A percentile compares a stretch with the other conserved stretches of the same genome.
These are phyloP conservation scores for Conger conger DNA, from an alignment of 2,113 vertebrate genomes.

Conservation along the genomic window DNA sequence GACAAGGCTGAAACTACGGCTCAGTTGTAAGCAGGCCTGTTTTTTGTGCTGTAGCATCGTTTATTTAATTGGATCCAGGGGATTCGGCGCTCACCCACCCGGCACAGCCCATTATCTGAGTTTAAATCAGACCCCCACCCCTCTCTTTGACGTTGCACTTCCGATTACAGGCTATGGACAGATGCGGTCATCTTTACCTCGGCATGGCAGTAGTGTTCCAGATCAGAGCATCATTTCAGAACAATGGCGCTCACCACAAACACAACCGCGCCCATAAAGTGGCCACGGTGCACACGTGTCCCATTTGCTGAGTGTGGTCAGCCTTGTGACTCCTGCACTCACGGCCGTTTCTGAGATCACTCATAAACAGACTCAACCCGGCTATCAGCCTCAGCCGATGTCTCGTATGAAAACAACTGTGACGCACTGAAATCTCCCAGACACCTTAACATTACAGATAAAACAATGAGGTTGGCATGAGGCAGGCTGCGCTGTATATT, in stretches of 20 bases:
- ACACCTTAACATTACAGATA: neutral
- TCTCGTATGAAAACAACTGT: neutral
- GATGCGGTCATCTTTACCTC: neutral
- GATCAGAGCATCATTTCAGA: neutral
- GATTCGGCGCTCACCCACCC: neutral
- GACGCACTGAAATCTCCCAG: neutral
- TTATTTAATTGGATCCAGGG: slow-evolving; percentile 17
- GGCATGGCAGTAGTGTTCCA: neutral
- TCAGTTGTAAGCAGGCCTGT: neutral
- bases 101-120: neutral
- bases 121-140: neutral
- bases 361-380: neutral
- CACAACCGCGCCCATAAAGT: neutral
- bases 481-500: neutral
- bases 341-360: neutral
- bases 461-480: neutral
- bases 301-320: neutral
- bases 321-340: neutral
- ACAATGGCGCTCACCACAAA: neutral
- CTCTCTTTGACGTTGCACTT: neutral
- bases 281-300: neutral
- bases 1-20: neutral
- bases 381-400: neutral
- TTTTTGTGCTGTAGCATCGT: neutral
- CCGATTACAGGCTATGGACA: neutral